Conservation (phyloP, 2,888 invertebrate species). For the Arctia plantaginis region DNA sequence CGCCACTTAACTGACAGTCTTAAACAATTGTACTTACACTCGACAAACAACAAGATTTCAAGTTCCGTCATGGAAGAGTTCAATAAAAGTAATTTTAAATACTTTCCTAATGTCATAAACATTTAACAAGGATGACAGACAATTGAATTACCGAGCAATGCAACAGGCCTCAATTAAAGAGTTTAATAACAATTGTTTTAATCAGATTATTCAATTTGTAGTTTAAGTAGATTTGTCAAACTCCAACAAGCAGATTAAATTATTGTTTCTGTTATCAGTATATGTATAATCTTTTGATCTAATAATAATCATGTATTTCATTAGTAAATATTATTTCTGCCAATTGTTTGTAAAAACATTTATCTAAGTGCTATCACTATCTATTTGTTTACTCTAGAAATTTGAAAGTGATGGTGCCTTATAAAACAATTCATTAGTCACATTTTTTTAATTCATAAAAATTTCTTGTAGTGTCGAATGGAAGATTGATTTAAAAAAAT, state of each 20-base stretch:
- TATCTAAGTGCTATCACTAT: neutral
- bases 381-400: neutral
- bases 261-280: slow-evolving; percentile 15
- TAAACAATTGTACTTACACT: neutral
- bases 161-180: slow-evolving; percentile 10
- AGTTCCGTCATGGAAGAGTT: neutral
- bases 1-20: neutral
- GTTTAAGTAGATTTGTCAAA: slow-evolving; percentile 10
- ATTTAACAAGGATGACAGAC: neutral
- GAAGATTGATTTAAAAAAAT: no score
- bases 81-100: neutral
- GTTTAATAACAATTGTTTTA: slow-evolving; percentile 14
- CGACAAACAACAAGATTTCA: neutral
- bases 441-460: no score
- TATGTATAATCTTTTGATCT: slow-evolving; percentile 6
- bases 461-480: no score
- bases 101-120: neutral
- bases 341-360: neutral
- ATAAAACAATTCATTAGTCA: no score
- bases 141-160: neutral
- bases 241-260: slow-evolving; percentile 16
- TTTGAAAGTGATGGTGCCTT: no score
- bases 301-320: neutral
- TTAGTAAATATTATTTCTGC: neutral
- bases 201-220: slow-evolving; percentile 13